A percentile compares a stretch with the other conserved stretches of the same genome.
Evolutionary conservation across 1,140 invertebrate genomes (phyloP).

Genomic region (Piezodorus guildinii): DNA sequence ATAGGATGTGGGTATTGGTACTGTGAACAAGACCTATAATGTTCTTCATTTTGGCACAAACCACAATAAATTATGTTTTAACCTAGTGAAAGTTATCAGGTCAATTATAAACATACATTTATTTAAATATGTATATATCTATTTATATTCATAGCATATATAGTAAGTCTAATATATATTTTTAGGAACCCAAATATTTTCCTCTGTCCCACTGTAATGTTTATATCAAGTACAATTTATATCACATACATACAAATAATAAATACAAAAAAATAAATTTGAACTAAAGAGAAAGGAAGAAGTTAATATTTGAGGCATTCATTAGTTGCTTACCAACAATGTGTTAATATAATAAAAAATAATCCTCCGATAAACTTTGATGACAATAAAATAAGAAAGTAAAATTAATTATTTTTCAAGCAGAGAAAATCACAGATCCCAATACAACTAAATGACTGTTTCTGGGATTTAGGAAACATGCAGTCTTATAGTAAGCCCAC

Average conservation of each 20-base stretch:
- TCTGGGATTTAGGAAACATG: conserved; percentile 7
- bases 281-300: background rate
- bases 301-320: conserved; percentile 7
- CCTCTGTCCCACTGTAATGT: conserved; percentile 11
- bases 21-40: conserved; percentile 14
- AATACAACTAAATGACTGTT: conserved; percentile 8
- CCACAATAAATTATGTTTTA: conserved; percentile 16
- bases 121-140: conserved; percentile 13
- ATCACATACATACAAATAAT: background rate
- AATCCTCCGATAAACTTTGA: background rate
- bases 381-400: too few species aligned
- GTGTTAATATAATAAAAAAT: conserved; percentile 7
- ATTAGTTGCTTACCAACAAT: background rate
- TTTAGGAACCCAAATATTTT: conserved; percentile 21
- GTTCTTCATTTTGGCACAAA: conserved; percentile 21
- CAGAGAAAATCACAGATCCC: conserved; percentile 11
- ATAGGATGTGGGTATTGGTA: conserved; percentile 21
- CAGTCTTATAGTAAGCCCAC: conserved; percentile 17
- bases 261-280: background rate
- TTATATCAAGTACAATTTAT: conserved; percentile 12
- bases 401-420: background rate
- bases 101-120: conserved; percentile 13
- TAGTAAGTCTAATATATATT: background rate
- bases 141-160: conserved; percentile 5
- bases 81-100: conserved; percentile 18